A percentile compares a stretch with the other conserved stretches of the same genome.
Conservation (phyloP, 2,888 invertebrate species). For the Cactoblastis cactorum region DNA sequence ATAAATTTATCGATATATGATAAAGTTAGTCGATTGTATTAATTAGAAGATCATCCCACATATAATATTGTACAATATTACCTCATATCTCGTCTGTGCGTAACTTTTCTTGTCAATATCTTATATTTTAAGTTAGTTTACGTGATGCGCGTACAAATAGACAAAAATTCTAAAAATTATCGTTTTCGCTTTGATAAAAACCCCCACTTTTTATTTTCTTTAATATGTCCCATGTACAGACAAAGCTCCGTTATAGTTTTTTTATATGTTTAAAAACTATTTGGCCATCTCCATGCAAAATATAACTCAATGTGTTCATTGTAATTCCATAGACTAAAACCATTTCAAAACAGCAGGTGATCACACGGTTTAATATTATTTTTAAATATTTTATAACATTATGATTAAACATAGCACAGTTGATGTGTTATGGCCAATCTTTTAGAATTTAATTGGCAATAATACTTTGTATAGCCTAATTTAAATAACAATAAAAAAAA, state of each 20-base stretch:
- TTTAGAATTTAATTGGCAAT: slow-evolving; percentile 2
- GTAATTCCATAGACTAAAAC: slow-evolving; percentile 12
- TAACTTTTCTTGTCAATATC: too few species aligned
- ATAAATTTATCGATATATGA: too few species aligned
- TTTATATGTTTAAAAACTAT: neutral
- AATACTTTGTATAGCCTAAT: neutral
- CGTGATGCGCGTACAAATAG: too few species aligned
- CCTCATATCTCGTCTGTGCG: too few species aligned
- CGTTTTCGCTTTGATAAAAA: too few species aligned
- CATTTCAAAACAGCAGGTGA: slow-evolving; percentile 11
- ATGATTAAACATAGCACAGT: neutral
- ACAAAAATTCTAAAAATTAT: too few species aligned
- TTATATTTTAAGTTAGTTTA: too few species aligned
- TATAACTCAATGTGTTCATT: slow-evolving; percentile 14
- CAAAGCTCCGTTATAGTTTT: neutral
- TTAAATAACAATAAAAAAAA: neutral
- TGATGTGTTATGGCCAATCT: neutral
- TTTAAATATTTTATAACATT: neutral
- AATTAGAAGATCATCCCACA: too few species aligned
- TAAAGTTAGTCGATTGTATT: too few species aligned
- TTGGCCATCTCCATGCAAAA: neutral
- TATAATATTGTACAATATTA: too few species aligned
- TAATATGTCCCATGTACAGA: neutral
- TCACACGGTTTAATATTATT: neutral
- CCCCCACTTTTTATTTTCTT: too few species aligned